Evolutionary conservation across 2,888 invertebrate species (phyloP), one percentile per base, ranked within the genome.

Genomic region (Blomia tropicalis): DNA sequence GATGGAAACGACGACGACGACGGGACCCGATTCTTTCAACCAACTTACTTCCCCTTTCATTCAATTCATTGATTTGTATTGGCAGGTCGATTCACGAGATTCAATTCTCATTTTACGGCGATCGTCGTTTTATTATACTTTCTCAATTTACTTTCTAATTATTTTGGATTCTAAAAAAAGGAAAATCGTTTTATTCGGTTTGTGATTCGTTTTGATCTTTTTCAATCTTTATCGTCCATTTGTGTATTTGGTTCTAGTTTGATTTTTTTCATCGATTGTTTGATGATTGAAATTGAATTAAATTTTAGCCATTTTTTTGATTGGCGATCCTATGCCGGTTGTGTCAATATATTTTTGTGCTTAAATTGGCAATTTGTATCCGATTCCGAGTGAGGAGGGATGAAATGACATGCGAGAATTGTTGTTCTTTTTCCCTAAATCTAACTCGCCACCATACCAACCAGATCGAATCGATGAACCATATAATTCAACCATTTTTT

Each of bases 321-420:
- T 47, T 47, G 41, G 14, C 27, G 51, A 47, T 19, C 7, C 51
- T 7, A 27, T 47, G 5, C 27, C 41, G 7, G 51, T 27, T 47
- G 51, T 47, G 51, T 47, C 51, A 47, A 47, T 47, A 27, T 11
- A 47, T 47, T n/a, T n/a, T 47, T 47, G 51, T 47, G 51, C 51
- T 47, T 47, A 47, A 47, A 47, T 47, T 47, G 51, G 51, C 51
- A 47, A 47, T 47, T 47, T 47, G 51, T 47, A 47, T 14, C 41
- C 41, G n/a, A n/a, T 41, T n/a, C 41, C 14, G 41, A 14, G 41
- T 17, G 14, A 41, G 41, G 41, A n/a, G n/a, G 41, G n/a, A 41
- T 17, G 14, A n/a, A 41, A 41, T n/a, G 41, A n/a, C 41, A 47
- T 14, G 51, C n/a, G 51, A 47, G 51, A 47, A 7, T 7, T n/a